These are phyloP conservation scores for Zosterops hypoxanthus DNA, from an alignment of 2,113 vertebrate genomes.

Conservation along the genomic window DNA sequence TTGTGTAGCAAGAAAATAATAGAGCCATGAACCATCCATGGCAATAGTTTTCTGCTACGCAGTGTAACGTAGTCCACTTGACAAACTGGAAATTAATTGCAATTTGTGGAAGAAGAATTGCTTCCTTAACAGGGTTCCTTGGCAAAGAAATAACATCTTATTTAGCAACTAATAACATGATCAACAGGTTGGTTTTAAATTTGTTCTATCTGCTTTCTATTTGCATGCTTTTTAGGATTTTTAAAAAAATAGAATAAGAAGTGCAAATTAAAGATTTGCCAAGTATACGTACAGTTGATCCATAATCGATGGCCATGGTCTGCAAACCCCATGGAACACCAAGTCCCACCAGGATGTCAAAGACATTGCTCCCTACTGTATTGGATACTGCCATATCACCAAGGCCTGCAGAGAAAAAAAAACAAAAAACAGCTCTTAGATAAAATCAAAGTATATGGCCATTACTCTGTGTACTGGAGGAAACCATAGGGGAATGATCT, in stretches of 20 bases:
- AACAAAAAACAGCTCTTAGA: not conserved
- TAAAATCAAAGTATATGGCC: not conserved
- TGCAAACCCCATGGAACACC: slow-evolving; percentile 94
- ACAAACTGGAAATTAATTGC: not conserved
- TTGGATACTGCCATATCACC: slow-evolving; percentile 99
- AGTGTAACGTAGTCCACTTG: not conserved
- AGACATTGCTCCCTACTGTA: slow-evolving; percentile 95
- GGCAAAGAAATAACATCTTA: not conserved
- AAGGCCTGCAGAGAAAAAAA: slow-evolving; percentile 77
- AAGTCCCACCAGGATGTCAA: slow-evolving; percentile 96
- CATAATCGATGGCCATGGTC: slow-evolving; percentile 88
- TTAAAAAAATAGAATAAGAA: not conserved
- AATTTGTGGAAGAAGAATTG: not conserved
- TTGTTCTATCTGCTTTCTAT: not conserved
- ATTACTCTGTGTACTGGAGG: not conserved
- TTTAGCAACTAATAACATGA: not conserved
- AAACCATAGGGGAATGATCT: not conserved
- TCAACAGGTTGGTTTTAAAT: not conserved
- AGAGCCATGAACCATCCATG: not conserved
- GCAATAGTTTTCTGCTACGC: not conserved
- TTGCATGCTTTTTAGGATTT: not conserved
- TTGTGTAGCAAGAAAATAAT: not conserved
- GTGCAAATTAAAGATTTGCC: not conserved
- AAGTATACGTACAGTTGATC: slow-evolving; percentile 82
- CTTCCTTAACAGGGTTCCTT: not conserved